A percentile compares a stretch with the other conserved stretches of the same genome.
Conservation (phyloP, 2,113 vertebrate genomes). For the Osmerus mordax region DNA sequence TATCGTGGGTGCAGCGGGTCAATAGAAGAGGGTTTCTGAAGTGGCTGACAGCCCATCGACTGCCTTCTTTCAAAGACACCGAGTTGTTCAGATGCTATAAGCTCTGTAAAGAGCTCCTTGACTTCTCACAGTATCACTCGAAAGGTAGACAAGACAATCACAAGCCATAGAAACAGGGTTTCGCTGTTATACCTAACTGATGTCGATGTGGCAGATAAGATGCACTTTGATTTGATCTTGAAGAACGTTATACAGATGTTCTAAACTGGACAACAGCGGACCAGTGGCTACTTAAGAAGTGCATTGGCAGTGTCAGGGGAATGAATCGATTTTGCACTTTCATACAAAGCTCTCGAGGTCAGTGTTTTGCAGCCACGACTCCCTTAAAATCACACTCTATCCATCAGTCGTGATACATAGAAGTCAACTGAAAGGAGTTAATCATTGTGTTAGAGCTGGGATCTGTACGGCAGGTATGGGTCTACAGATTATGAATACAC, state of each 20-base stretch:
- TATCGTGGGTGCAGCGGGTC: not conserved
- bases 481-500: not conserved
- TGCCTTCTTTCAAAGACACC: slow-evolving; percentile 10
- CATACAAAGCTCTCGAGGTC: slow-evolving; percentile 3
- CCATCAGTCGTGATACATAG: no score
- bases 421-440: no score
- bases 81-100: slow-evolving; percentile 1
- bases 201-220: not conserved
- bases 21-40: slow-evolving; percentile 9
- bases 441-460: no score
- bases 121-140: not conserved
- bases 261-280: slow-evolving; percentile 2
- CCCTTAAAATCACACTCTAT: not conserved
- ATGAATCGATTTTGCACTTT: not conserved
- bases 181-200: not conserved
- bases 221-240: not conserved
- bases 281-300: slow-evolving; percentile 11
- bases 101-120: slow-evolving; percentile 11
- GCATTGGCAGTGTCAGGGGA: slow-evolving; percentile 13
- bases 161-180: not conserved
- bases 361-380: not conserved
- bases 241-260: not conserved
- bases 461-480: no score
- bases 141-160: slow-evolving; percentile 3
- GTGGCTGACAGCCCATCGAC: slow-evolving; percentile 11